Percentiles rank a stretch among this genome's conserved stretches.
phyloP scores from a whole-genome alignment of 2,797 vertebrate genomes.

The Enteromius paludinosus region DNA sequence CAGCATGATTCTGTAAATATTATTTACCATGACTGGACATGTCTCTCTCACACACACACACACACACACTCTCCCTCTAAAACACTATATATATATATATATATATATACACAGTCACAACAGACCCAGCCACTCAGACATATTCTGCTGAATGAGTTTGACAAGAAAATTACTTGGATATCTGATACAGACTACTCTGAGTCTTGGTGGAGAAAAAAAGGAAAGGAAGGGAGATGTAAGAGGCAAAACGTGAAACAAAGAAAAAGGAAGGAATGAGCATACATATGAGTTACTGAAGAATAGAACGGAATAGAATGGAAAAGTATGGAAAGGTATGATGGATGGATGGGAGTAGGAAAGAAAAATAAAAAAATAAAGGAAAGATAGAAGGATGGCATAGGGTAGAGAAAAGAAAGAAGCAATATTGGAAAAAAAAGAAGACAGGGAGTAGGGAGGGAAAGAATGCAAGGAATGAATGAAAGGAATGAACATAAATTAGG shows the following conservation, averaged over 20 bases:
- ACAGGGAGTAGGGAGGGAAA: neutral
- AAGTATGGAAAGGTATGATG: neutral
- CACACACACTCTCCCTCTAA: too few species aligned
- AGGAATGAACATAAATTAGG: neutral
- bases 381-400: neutral
- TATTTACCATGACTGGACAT: constrained; percentile 13
- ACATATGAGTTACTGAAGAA: neutral
- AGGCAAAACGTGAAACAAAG: neutral
- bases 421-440: neutral
- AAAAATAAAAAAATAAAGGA: neutral
- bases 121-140: constrained; percentile 46
- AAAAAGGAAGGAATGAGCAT: neutral
- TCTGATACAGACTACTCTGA: constrained; percentile 57
- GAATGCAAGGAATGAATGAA: neutral
- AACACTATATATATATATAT: neutral
- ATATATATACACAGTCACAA: neutral
- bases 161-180: constrained; percentile 63
- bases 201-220: neutral
- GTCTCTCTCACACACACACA: neutral
- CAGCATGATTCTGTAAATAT: constrained; percentile 28
- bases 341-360: neutral
- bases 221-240: neutral
- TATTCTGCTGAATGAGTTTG: constrained; percentile 56
- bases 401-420: neutral
- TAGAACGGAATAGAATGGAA: neutral